phyloP scores from a whole-genome alignment of 2,113 vertebrate genomes.

The Climacteris rufus region DNA sequence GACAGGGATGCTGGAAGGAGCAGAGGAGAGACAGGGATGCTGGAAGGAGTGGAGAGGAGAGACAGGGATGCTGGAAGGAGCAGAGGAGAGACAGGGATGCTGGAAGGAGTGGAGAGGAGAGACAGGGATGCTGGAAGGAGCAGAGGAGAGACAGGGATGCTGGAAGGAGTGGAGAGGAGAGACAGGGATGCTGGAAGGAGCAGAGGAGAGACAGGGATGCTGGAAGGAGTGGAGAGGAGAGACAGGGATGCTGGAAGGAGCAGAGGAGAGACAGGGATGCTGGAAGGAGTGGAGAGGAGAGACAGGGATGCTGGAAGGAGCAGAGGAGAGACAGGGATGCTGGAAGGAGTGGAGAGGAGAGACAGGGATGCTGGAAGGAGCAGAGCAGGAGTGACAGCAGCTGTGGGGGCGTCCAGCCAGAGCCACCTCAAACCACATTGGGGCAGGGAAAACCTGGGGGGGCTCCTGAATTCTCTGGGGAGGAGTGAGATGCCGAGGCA shows the following conservation, averaged over 20 bases:
- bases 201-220: background rate
- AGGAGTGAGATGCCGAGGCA: background rate
- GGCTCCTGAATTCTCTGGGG: background rate
- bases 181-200: background rate
- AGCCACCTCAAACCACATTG: fast-evolving
- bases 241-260: background rate
- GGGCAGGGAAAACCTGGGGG: background rate
- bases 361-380: background rate
- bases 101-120: background rate
- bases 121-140: background rate
- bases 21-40: background rate
- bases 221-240: background rate
- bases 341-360: background rate
- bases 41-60: background rate
- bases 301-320: background rate
- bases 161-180: background rate
- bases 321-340: background rate
- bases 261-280: background rate
- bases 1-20: background rate
- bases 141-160: background rate
- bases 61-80: too few relatives aligned
- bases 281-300: background rate
- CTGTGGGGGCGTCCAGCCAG: fast-evolving
- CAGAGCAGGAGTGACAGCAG: background rate
- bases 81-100: background rate